phyloP scores from a whole-genome alignment of 2,888 invertebrate species.

The Pimpla rufipes region DNA sequence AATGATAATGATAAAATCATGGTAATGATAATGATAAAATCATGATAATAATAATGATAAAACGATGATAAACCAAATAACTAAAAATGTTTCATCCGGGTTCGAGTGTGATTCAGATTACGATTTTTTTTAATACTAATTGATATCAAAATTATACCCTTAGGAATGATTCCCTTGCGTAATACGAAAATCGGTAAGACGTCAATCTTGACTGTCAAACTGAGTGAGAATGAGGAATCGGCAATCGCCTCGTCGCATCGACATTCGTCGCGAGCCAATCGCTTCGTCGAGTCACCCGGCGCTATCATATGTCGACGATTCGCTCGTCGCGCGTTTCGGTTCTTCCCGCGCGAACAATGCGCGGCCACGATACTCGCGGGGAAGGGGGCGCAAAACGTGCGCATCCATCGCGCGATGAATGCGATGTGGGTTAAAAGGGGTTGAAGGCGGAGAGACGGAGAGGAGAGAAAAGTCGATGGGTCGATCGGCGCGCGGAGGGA shows the following conservation, averaged over 20 bases:
- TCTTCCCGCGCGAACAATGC: slow-evolving; percentile 58
- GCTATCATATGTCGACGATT: slow-evolving; percentile 18
- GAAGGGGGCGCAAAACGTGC: not conserved
- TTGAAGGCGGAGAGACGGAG: slow-evolving; percentile 25
- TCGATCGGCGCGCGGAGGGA: slow-evolving; percentile 36
- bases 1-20: not conserved
- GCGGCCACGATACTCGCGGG: slow-evolving; percentile 40
- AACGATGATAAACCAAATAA: not conserved
- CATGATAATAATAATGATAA: not conserved
- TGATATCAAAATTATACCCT: no score
- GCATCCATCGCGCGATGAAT: not conserved
- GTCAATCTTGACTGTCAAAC: not conserved
- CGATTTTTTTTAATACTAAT: not conserved
- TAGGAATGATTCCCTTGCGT: no score
- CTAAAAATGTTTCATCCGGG: not conserved
- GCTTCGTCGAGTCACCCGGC: slow-evolving; percentile 44
- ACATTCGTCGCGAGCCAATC: slow-evolving; percentile 21
- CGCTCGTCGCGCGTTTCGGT: slow-evolving; percentile 51
- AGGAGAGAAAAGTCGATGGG: slow-evolving; percentile 21
- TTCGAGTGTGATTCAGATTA: not conserved
- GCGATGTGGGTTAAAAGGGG: slow-evolving; percentile 32
- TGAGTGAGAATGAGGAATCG: not conserved
- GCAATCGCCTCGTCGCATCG: not conserved
- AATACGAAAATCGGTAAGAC: no score
- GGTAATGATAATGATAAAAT: not conserved